phyloP scores from a whole-genome alignment of 2,888 invertebrate species.

The Loripinus fragilis region DNA sequence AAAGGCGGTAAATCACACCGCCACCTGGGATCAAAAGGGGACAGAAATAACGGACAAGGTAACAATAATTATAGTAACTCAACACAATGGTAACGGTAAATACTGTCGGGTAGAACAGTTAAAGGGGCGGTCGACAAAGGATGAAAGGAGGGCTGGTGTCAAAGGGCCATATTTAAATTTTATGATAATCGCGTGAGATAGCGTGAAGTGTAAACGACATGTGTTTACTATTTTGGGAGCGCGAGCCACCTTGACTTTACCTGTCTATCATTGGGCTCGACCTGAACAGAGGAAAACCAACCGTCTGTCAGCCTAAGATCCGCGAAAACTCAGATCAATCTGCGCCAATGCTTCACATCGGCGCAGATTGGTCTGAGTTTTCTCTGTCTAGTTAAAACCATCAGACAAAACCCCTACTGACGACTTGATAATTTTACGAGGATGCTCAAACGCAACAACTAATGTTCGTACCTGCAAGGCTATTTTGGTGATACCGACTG shows the following conservation, averaged over 20 bases:
- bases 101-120: not conserved
- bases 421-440: too few species aligned
- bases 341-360: too few species aligned
- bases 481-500: too few species aligned
- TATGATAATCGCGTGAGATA: not conserved
- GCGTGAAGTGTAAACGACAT: conserved; percentile 12
- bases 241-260: not conserved
- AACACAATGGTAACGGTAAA: conserved; percentile 18
- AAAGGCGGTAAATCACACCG: conserved; percentile 7
- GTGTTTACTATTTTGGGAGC: conserved; percentile 6
- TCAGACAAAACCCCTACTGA: too few species aligned
- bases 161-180: conserved; percentile 7
- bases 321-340: too few species aligned
- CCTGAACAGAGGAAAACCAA: too few species aligned
- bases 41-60: conserved; percentile 7
- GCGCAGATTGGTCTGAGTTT: too few species aligned
- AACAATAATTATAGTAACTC: not conserved
- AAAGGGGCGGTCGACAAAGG: not conserved
- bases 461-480: too few species aligned
- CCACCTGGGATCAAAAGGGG: conserved; percentile 8
- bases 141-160: conserved; percentile 12
- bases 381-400: too few species aligned
- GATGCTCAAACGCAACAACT: too few species aligned
- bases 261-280: not conserved
- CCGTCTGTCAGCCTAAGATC: too few species aligned